phyloP scores from a whole-genome alignment of 2,113 vertebrate genomes.

The Platysteira castanea region DNA sequence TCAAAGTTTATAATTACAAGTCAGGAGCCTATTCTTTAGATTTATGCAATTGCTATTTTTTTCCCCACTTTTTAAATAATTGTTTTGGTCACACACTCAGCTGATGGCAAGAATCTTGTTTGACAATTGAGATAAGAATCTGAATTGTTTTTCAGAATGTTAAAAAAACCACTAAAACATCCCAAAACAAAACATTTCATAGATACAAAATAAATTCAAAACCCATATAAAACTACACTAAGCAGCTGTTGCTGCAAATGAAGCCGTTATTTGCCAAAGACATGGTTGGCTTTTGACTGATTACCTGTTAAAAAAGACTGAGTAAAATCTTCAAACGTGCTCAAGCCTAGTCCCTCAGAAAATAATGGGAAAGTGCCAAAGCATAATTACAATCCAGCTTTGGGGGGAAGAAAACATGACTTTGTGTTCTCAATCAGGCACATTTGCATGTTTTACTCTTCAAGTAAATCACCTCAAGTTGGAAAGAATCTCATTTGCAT shows the following conservation, averaged over 20 bases:
- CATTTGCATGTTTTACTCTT: neutral
- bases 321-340: neutral
- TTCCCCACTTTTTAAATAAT: neutral
- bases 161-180: neutral
- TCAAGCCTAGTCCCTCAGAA: neutral
- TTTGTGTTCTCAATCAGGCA: neutral
- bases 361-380: neutral
- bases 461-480: neutral
- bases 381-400: neutral
- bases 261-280: neutral
- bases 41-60: neutral
- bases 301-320: neutral
- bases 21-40: neutral
- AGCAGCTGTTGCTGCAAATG: conserved; percentile 1
- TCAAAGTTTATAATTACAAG: neutral
- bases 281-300: neutral
- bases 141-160: neutral
- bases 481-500: neutral
- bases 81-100: neutral
- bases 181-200: neutral
- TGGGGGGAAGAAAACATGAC: neutral
- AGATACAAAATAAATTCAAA: conserved; percentile 2
- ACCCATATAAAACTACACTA: neutral
- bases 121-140: neutral
- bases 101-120: neutral